These are phyloP conservation scores for Elephas maximus DNA, from an alignment of 2,113 vertebrate species.

Conservation along the genomic window DNA sequence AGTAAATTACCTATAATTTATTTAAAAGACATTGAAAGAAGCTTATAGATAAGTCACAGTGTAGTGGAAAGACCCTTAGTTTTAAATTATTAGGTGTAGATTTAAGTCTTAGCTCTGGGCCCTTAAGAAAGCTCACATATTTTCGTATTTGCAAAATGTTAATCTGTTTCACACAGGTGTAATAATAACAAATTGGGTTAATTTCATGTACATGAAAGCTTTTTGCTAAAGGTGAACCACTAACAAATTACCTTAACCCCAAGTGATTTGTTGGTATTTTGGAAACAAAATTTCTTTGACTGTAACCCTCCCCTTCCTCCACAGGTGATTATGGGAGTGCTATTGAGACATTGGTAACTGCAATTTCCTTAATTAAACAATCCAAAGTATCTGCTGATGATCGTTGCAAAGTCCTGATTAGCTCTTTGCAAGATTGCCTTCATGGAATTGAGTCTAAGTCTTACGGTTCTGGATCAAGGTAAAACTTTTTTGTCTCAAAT, in stretches of 20 bases:
- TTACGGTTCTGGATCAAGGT: slow-evolving; percentile 98
- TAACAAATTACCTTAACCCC: neutral
- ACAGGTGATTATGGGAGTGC: slow-evolving; percentile 99
- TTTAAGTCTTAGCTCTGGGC: slow-evolving; percentile 18
- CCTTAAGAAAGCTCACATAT: neutral
- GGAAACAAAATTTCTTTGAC: slow-evolving; percentile 70
- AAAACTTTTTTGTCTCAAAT: slow-evolving; percentile 89
- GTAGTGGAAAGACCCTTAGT: neutral
- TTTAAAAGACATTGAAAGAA: slow-evolving; percentile 49
- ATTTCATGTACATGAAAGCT: neutral
- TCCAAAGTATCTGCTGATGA: slow-evolving; percentile 99
- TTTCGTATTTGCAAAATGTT: slow-evolving; percentile 54
- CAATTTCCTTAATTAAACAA: slow-evolving; percentile 99
- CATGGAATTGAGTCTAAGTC: slow-evolving; percentile 99
- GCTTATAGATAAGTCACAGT: neutral
- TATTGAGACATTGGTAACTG: slow-evolving; percentile 99
- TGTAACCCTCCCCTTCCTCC: slow-evolving; percentile 31
- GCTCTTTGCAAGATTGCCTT: slow-evolving; percentile 98
- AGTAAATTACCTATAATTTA: neutral
- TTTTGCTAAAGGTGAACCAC: slow-evolving; percentile 32
- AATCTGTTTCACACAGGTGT: neutral
- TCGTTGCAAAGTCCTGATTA: slow-evolving; percentile 99
- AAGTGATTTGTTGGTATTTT: neutral
- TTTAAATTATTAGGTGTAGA: neutral
- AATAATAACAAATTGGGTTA: neutral